A percentile compares a stretch with the other conserved stretches of the same genome.
These are phyloP conservation scores for Sarcophaga rosellei DNA, from an alignment of 2,888 invertebrate genomes.

Conservation along the genomic window DNA sequence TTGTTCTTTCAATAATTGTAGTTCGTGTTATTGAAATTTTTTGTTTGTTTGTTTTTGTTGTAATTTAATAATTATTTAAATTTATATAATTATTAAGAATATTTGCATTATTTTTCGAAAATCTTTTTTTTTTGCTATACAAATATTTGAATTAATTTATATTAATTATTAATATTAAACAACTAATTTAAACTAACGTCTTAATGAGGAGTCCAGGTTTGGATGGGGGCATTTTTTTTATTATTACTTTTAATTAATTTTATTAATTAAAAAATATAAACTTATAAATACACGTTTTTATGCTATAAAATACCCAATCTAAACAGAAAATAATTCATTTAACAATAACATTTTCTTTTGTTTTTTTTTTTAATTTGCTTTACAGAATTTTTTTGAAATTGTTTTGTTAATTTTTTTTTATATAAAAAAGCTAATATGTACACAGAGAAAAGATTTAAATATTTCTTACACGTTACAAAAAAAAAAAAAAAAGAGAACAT, in stretches of 20 bases:
- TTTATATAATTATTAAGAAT: constrained; percentile 12
- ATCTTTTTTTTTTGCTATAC: constrained; percentile 14
- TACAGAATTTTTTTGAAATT: neutral
- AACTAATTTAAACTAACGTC: constrained; percentile 65
- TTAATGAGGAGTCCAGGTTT: constrained; percentile 34
- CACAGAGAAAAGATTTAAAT: constrained; percentile 31
- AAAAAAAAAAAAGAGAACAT: constrained; percentile 1
- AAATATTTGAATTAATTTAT: constrained; percentile 1
- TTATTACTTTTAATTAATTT: constrained; percentile 44
- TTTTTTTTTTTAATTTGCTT: constrained; percentile 19
- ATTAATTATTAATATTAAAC: constrained; percentile 30
- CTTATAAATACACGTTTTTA: constrained; percentile 38
- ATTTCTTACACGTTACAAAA: neutral
- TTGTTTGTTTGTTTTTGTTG: neutral
- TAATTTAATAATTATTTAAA: constrained; percentile 13
- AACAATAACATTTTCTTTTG: constrained; percentile 27
- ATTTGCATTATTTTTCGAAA: constrained; percentile 33
- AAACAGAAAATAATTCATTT: constrained; percentile 24
- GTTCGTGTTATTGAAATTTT: constrained; percentile 31
- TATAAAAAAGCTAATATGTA: constrained; percentile 39
- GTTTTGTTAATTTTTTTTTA: neutral
- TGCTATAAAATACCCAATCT: constrained; percentile 8
- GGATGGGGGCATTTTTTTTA: neutral
- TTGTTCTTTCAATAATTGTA: constrained; percentile 20
- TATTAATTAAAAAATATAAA: constrained; percentile 51